Percentiles rank a stretch among this genome's conserved stretches.
Evolutionary conservation across 2,797 vertebrate species (phyloP).

Genomic region (Otolemur crassicaudatus): DNA sequence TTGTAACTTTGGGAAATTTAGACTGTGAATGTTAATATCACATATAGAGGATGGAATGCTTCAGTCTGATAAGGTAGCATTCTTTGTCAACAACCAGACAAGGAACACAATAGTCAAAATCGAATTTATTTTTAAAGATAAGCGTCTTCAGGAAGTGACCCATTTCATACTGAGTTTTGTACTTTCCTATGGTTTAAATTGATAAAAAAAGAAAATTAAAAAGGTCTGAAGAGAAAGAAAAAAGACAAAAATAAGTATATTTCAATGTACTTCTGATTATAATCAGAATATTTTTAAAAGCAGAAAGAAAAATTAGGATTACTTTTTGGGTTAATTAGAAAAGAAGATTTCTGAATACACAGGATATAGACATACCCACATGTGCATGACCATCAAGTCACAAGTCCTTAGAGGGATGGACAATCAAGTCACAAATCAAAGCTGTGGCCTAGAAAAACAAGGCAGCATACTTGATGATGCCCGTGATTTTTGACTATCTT

Average conservation of each 20-base stretch:
- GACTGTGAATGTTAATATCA: neutral
- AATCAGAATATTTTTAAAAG: neutral
- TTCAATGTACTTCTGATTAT: neutral
- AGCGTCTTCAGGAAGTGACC: neutral
- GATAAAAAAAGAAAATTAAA: neutral
- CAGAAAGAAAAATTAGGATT: neutral
- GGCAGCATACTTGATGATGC: neutral
- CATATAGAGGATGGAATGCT: neutral
- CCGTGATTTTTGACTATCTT: neutral
- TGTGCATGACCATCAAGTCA: neutral
- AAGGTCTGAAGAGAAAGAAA: neutral
- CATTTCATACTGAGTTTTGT: neutral
- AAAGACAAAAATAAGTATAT: neutral
- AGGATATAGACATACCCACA: no score
- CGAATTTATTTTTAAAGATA: neutral
- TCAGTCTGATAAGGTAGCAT: neutral
- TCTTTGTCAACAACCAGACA: neutral
- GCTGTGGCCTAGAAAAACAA: neutral
- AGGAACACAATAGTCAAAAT: neutral
- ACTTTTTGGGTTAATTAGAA: neutral
- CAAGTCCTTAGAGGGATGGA: neutral
- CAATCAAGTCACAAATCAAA: neutral
- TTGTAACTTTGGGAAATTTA: slow-evolving; percentile 26
- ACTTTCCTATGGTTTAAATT: neutral
- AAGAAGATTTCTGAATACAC: neutral